Evolutionary conservation across 2,113 vertebrate species (phyloP), one percentile per base, ranked within the genome.

Genomic region (Jaculus jaculus): DNA sequence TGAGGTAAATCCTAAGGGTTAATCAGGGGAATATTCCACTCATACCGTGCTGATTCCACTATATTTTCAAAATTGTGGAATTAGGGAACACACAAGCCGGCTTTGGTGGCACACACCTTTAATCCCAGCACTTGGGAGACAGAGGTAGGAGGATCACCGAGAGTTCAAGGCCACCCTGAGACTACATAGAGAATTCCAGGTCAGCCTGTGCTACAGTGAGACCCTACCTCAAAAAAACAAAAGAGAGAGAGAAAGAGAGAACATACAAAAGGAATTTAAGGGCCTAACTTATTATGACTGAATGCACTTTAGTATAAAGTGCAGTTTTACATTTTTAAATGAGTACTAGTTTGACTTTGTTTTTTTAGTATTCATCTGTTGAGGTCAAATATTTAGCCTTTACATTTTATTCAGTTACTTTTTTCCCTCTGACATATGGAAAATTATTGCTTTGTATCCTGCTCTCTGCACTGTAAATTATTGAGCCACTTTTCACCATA

Each of bases 261-360:
- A 96, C 96, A 88, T 93, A 92, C 42, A 94, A 96, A 97, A 97
- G 95, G 95, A 89, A 96, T 93, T 96, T 97, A 94, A 78, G 85
- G 93, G 80, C 92, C 94, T 96, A 92, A 96, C 92, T 85, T 88
- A n/a, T 47, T 81, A 93, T 96, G 75, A 97, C 95, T 97, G 80
- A 85, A 96, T 96, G 98, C 98, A 98, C 98, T 98, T 98, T 98
- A 98, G 96, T 95, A 95, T 94, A 93, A 97, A 98, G 97, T 97
- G 97, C 98, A 97, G 85, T 91, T 96, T 94, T 95, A 63, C 92
- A 84, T 74, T 91, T 32, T 95, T 84, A 87, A 94, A 95, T 91
- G 60, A 93, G 93, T 97, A 94, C 71, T 94, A 89, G 82, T 93
- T 85, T 74, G 88, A 71, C 77, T 96, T 87, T 89, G n/a, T 96